Conservation (phyloP, 1,140 invertebrate genomes). For the Pantala flavescens region DNA sequence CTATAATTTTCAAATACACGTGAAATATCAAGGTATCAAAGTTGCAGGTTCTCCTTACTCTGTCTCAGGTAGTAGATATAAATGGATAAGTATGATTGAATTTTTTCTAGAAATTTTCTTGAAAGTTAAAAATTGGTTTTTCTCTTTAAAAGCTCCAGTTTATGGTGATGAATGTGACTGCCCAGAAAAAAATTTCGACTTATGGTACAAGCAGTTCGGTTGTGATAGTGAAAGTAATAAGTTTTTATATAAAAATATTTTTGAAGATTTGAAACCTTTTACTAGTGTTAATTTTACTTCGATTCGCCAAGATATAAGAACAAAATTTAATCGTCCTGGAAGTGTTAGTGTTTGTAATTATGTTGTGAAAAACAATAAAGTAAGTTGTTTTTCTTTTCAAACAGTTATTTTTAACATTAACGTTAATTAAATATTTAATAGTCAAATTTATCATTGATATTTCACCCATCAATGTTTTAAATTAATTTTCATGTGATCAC, state of each 20-base stretch:
- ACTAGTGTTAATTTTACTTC: conserved; percentile 57
- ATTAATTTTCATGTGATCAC: too few species aligned
- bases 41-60: conserved; percentile 55
- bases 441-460: too few species aligned
- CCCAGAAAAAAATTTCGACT: conserved; percentile 48
- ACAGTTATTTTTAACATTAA: too few species aligned
- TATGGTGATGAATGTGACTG: conserved; percentile 80
- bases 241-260: conserved; percentile 54
- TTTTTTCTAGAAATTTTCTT: conserved; percentile 13
- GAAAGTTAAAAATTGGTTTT: conserved; percentile 13
- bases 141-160: conserved; percentile 46
- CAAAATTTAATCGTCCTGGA: conserved; percentile 57
- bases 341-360: conserved; percentile 86
- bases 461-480: too few species aligned
- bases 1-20: conserved; percentile 52
- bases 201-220: conserved; percentile 56
- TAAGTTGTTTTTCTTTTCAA: conserved; percentile 27
- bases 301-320: conserved; percentile 50
- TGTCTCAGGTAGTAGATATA: conserved; percentile 44
- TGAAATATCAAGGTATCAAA: conserved; percentile 56
- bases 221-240: conserved; percentile 42
- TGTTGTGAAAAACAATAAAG: conserved; percentile 70
- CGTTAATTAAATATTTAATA: too few species aligned
- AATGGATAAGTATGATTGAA: neutral
- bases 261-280: conserved; percentile 61